A percentile compares a stretch with the other conserved stretches of the same genome.
Conservation (phyloP, 1,140 invertebrate species). For the Aleiodes sp. region DNA sequence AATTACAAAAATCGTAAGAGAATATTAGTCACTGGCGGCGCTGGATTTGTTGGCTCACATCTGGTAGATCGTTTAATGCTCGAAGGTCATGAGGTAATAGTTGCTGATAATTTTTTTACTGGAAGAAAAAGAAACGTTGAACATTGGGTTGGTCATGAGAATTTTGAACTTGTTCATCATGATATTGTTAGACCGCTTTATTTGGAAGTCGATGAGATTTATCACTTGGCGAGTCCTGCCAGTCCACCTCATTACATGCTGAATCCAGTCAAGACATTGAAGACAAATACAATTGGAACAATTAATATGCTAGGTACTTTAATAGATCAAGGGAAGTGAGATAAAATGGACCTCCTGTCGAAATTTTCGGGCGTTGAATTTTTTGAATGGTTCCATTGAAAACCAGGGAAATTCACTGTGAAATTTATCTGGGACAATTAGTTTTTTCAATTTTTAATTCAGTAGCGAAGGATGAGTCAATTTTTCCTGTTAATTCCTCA, state of each 20-base stretch:
- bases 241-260: conserved; percentile 99
- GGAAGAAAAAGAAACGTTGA: conserved; percentile 96
- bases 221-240: conserved; percentile 98
- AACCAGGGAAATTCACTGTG: too few relatives aligned
- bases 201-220: conserved; percentile 99
- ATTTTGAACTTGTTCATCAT: conserved; percentile 99
- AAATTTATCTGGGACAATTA: too few relatives aligned
- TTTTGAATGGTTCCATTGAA: too few relatives aligned
- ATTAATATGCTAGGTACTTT: conserved; percentile 95
- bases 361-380: too few relatives aligned
- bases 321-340: too few relatives aligned
- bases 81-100: conserved; percentile 97
- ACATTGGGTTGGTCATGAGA: conserved; percentile 98
- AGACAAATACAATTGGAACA: conserved; percentile 99
- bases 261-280: conserved; percentile 99
- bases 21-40: conserved; percentile 95
- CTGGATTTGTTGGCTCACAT: conserved; percentile 99
- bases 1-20: conserved; percentile 91
- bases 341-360: too few relatives aligned
- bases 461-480: too few relatives aligned
- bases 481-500: too few relatives aligned
- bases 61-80: conserved; percentile 95
- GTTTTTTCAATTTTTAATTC: too few relatives aligned
- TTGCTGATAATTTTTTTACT: conserved; percentile 98
- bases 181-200: conserved; percentile 98